Base-by-base conservation (phyloP, 2,113 vertebrate genomes). In the Megaceryle torquata region DNA sequence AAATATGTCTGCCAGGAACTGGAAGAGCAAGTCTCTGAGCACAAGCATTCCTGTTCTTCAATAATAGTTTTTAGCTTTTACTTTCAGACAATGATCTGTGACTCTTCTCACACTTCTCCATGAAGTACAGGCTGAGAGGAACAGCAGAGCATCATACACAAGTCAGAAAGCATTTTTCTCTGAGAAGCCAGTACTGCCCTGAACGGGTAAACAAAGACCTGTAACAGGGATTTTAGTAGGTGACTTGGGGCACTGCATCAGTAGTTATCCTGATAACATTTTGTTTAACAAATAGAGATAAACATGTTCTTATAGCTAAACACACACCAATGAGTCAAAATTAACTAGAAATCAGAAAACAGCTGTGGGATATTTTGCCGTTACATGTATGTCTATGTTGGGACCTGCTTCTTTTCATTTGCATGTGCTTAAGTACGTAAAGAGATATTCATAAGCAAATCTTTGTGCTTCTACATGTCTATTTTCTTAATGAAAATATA, bases 311-410 rank as follows among this genome's bases (percentile, higher is more conserved):
- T 94, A 41, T 83, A 83, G 24, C 77, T 91, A 81, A 93, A 37
- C 43, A 68, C 39, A 64, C 33, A 24, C 21, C 28, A 33, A 54
- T 86, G 79, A 83, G 43, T n/a, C 25, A 83, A 90, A 94, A 81
- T 91, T 57, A 93, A 44, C 51, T 72, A 88, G 82, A 86, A 94
- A 93, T 84, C 86, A 77, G 69, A 93, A 93, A 88, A 10, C 56
- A 88, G 11, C 11, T 19, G 61, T 28, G 41, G 37, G 46, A 51
- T 48, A 6, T 56, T 93, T 86, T 75, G 20, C 28, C 83, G 4
- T 54, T 74, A 63, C 22, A 15, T 81, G 11, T 70, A 65, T 88
- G 60, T 80, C 56, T 60, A n/a, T 70, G n/a, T 33, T 95, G 91
- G 71, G 71, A 94, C 57, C 7, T 60, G 60, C 51, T 96, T 71